phyloP scores from a whole-genome alignment of 2,113 vertebrate genomes.

The Turnix velox region DNA sequence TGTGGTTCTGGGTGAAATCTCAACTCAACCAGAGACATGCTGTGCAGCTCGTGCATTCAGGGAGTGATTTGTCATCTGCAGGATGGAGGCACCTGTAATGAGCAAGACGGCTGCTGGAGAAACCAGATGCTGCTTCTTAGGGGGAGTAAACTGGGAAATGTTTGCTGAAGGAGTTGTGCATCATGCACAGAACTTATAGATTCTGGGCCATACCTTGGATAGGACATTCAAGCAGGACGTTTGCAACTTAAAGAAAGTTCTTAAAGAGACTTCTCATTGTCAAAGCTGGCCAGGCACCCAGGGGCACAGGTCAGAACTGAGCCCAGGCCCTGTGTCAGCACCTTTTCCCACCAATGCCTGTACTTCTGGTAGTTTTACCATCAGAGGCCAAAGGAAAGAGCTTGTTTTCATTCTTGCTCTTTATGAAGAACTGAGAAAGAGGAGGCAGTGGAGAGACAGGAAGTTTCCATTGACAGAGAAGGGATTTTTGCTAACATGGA shows the following conservation, averaged over 20 bases:
- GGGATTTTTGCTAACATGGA: background rate
- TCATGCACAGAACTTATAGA: rapidly evolving
- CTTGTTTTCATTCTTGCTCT: background rate
- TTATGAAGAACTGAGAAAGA: rapidly evolving
- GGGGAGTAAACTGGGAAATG: background rate
- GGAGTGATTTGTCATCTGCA: slow-evolving; percentile 49
- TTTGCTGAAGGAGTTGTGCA: background rate
- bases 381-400: background rate
- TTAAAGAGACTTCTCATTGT: no score
- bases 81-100: background rate
- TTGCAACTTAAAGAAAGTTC: background rate
- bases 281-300: rapidly evolving
- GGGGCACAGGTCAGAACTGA: background rate
- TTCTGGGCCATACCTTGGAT: background rate
- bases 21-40: slow-evolving; percentile 4
- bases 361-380: rapidly evolving
- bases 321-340: background rate
- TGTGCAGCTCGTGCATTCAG: background rate
- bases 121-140: background rate
- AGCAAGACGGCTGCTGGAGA: background rate
- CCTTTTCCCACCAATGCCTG: background rate
- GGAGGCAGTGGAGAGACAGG: background rate
- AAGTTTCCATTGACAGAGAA: background rate
- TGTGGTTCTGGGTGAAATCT: slow-evolving; percentile 56
- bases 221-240: rapidly evolving